Evolutionary conservation across 2,113 vertebrate genomes (phyloP).

Genomic region (Dolichallabes microphthalmus): DNA sequence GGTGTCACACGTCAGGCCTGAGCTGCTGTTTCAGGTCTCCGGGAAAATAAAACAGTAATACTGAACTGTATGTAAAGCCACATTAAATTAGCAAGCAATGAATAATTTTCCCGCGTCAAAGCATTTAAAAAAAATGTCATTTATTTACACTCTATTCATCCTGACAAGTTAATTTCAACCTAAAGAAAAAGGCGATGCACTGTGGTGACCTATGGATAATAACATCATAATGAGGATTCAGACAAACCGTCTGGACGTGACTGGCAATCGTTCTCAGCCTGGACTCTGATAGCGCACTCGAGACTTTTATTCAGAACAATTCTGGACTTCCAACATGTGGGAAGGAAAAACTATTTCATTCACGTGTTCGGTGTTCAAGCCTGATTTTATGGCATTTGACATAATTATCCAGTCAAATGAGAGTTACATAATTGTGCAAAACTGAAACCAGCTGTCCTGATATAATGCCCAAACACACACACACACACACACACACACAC

Average conservation of each 20-base stretch:
- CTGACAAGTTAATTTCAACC: background rate
- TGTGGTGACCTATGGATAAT: background rate
- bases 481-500: background rate
- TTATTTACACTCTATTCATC: background rate
- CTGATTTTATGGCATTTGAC: background rate
- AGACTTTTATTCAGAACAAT: constrained; percentile 41
- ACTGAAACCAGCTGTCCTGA: background rate
- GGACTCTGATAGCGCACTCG: constrained; percentile 18
- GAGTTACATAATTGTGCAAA: constrained; percentile 3
- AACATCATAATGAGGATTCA: background rate
- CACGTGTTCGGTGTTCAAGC: background rate
- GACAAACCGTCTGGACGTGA: constrained; percentile 1
- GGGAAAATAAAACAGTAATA: constrained; percentile 1
- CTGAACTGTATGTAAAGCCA: background rate
- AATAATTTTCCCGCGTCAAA: background rate
- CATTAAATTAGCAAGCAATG: too few relatives aligned
- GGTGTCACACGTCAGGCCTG: constrained; percentile 39
- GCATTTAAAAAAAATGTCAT: background rate
- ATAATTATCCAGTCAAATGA: background rate
- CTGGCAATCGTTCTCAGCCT: constrained; percentile 27
- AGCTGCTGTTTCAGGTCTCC: constrained; percentile 15
- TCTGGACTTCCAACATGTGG: background rate
- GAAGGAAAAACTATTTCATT: background rate
- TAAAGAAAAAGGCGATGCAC: too few relatives aligned
- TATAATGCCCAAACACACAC: background rate